phyloP scores from a whole-genome alignment of 2,113 vertebrate genomes.

The Corythoichthys haematopterus region DNA sequence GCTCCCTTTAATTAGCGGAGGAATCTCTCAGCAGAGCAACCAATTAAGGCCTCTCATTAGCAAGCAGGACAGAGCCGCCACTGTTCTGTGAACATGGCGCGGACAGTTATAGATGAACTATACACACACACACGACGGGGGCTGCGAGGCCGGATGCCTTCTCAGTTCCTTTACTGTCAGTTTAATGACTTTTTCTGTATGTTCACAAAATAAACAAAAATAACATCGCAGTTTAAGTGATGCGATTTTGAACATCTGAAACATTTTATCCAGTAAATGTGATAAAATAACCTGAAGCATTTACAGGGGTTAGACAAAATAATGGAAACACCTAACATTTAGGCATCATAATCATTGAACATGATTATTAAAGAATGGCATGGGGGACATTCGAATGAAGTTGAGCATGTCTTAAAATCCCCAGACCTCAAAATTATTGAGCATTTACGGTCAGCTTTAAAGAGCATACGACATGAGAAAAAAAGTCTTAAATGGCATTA shows the following conservation, averaged over 20 bases:
- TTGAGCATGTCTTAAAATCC: too few species aligned
- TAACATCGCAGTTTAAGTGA: neutral
- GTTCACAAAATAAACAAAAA: neutral
- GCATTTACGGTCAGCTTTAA: too few species aligned
- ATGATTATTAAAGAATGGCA: too few species aligned
- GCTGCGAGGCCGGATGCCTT: neutral
- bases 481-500: too few species aligned
- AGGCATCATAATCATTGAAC: too few species aligned
- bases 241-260: neutral
- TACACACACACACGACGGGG: conserved; percentile 10
- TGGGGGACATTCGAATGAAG: too few species aligned
- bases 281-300: neutral
- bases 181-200: neutral
- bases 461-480: too few species aligned
- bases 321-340: too few species aligned
- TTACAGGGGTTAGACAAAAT: too few species aligned
- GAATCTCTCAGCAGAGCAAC: conserved; percentile 58
- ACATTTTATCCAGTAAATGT: neutral
- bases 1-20: conserved; percentile 55
- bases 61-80: conserved; percentile 51
- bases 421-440: too few species aligned
- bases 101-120: conserved; percentile 44
- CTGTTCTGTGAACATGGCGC: conserved; percentile 53
- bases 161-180: neutral
- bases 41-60: conserved; percentile 70